A percentile compares a stretch with the other conserved stretches of the same genome.
These are phyloP conservation scores for Drosophila borealis DNA, from an alignment of 2,888 invertebrate genomes.

Conservation along the genomic window DNA sequence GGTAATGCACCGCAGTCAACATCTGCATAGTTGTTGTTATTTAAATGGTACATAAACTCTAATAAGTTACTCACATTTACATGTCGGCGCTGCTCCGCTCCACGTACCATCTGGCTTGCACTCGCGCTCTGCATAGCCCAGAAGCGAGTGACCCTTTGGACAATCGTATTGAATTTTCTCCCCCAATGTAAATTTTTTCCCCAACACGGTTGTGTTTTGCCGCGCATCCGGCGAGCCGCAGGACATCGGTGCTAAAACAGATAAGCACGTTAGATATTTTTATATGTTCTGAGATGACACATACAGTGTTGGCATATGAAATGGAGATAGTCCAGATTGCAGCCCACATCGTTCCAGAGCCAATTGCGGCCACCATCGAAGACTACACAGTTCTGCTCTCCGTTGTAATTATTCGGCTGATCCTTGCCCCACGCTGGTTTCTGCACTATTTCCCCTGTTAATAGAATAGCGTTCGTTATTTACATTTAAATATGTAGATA, in stretches of 20 bases:
- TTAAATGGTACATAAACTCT: neutral
- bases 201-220: constrained; percentile 92
- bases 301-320: constrained; percentile 97
- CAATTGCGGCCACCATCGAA: constrained; percentile 95
- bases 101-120: constrained; percentile 92
- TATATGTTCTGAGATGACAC: constrained; percentile 78
- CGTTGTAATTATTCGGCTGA: constrained; percentile 97
- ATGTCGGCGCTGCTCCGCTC: constrained; percentile 92
- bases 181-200: constrained; percentile 89
- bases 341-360: constrained; percentile 98
- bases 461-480: too few relatives aligned
- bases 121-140: constrained; percentile 89
- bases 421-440: constrained; percentile 96
- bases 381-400: constrained; percentile 97
- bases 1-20: constrained; percentile 91
- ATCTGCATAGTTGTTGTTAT: constrained; percentile 85
- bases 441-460: constrained; percentile 90
- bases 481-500: too few relatives aligned
- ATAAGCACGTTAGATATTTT: constrained; percentile 50
- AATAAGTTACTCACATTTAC: constrained; percentile 90
- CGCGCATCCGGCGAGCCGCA: constrained; percentile 95
- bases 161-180: constrained; percentile 91
- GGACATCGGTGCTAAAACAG: constrained; percentile 90
- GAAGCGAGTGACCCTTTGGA: constrained; percentile 92
- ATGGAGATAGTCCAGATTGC: constrained; percentile 95